Base-by-base conservation (phyloP, 1,140 invertebrate genomes). In the Helicorthomorpha holstii region DNA sequence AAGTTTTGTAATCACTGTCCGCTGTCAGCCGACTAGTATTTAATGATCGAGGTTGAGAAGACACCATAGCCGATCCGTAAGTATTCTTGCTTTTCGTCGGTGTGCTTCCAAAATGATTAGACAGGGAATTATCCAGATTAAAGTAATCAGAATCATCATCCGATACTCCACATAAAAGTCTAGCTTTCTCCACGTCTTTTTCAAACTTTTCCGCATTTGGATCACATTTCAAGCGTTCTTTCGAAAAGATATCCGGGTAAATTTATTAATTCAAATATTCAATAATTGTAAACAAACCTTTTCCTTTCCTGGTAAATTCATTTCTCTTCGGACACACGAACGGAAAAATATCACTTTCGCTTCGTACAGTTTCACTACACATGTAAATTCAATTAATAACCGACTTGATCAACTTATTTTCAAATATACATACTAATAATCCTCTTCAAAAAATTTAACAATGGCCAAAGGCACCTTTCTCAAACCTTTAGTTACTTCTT, bases 391-490 rank as follows among this genome's bases (percentile, higher is more conserved):
- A 46, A 22, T 7, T 46, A 22, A 22, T 25, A 22, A 7, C 4
- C 44, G 7, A 21, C 21, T 19, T 22, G 7, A 46, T 22, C 19
- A 46, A 25, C 19, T 21, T 25, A 46, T 7, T 22, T 7, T 46
- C 19, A 12, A 46, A 10, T 10, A 10, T 7, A 51, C 51, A 47
- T 42, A 52, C 51, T 41, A 41, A 19, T 21, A 47, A 27, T 52
- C 51, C 41, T 52, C 51, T 21, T 52, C 51, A 48, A 52, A 52
- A 41, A 52, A 52, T 52, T 52, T 52, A 4, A 52, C 51, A 7
- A 52, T 25, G 3, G 51, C 51, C 7, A 52, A 7, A 19, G 51
- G 51, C 12, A 3, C 3, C 23, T 52, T 52, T 7, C 46, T 3
- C 10, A 47, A 26, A 10, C 27, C 27, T 42, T 52, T 48, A 10